Conservation (phyloP, 2,113 vertebrate genomes). For the Heterotis niloticus region DNA sequence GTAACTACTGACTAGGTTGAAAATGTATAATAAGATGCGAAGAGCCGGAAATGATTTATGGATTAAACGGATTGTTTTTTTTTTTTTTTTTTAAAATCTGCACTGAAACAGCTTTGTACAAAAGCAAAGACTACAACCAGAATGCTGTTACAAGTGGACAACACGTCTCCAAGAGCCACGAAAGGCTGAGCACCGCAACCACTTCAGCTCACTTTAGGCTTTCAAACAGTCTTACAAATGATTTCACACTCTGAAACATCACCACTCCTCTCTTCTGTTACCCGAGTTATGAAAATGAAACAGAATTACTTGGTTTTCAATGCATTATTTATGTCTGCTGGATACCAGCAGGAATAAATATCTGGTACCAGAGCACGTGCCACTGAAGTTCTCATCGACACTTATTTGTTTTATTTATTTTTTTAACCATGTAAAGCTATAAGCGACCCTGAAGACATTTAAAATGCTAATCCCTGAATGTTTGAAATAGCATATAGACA, state of each 20-base stretch:
- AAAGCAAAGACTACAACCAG: no score
- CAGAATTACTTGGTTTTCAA: constrained; percentile 43
- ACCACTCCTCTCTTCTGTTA: constrained; percentile 35
- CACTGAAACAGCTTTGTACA: no score
- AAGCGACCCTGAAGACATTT: constrained; percentile 57
- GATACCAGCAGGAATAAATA: constrained; percentile 54
- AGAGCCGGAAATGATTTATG: no score
- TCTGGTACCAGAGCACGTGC: constrained; percentile 50
- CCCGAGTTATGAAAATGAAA: constrained; percentile 47
- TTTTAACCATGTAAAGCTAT: constrained; percentile 46
- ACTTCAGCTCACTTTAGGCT: constrained; percentile 14
- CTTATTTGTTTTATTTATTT: constrained; percentile 36
- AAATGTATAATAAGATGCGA: no score
- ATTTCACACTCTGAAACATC: constrained; percentile 38
- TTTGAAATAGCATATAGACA: constrained; percentile 58
- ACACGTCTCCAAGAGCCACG: no score
- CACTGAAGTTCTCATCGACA: constrained; percentile 46
- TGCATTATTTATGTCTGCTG: constrained; percentile 56
- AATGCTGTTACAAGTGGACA: no score
- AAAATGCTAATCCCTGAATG: constrained; percentile 65
- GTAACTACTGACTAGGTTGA: no score
- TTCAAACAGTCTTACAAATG: constrained; percentile 30
- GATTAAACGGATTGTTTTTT: no score
- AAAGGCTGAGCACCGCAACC: not conserved
- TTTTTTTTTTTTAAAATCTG: no score